phyloP scores from a whole-genome alignment of 2,888 invertebrate genomes.

The Axea sp. region DNA sequence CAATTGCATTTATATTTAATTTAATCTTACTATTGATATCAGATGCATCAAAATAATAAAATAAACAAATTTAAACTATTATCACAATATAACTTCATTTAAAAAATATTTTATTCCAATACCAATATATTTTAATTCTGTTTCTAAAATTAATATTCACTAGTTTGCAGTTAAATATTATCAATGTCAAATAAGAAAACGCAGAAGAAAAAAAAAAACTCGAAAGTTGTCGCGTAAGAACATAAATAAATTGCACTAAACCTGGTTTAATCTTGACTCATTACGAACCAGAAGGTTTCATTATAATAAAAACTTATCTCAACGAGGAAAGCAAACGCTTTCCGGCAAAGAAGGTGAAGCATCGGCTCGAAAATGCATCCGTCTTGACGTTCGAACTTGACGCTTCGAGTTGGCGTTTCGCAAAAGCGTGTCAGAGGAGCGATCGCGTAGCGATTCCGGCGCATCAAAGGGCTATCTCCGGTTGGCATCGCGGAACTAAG shows the following conservation, averaged over 20 bases:
- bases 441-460: background rate
- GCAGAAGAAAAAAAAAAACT: background rate
- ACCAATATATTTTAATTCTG: too few relatives aligned
- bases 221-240: background rate
- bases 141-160: too few relatives aligned
- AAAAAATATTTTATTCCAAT: too few relatives aligned
- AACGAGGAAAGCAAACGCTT: background rate
- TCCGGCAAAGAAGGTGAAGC: conserved; percentile 11
- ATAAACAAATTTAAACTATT: too few relatives aligned
- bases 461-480: conserved; percentile 38
- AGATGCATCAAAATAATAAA: too few relatives aligned
- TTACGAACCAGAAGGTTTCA: background rate
- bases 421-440: conserved; percentile 8
- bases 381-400: background rate
- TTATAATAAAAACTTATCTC: conserved; percentile 1
- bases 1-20: too few relatives aligned
- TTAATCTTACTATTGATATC: too few relatives aligned
- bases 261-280: background rate
- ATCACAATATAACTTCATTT: too few relatives aligned
- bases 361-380: background rate
- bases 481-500: conserved; percentile 17
- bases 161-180: too few relatives aligned
- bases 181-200: too few relatives aligned
- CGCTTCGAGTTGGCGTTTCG: background rate
- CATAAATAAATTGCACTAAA: too few relatives aligned